These are phyloP conservation scores for Pelmatolapia mariae DNA, from an alignment of 2,113 vertebrate genomes.

Conservation along the genomic window DNA sequence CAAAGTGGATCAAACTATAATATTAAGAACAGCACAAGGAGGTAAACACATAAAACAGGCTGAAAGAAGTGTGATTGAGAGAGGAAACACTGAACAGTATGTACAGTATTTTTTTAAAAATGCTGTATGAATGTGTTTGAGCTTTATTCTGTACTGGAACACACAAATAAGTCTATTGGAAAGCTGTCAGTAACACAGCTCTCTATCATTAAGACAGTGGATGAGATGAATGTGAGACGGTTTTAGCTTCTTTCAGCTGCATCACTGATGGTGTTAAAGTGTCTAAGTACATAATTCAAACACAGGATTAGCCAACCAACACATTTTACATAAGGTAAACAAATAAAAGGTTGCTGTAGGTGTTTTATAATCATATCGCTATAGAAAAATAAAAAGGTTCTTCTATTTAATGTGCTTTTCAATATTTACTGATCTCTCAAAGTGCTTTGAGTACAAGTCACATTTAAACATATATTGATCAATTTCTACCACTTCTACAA, in stretches of 20 bases:
- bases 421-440: background rate
- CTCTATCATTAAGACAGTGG: accelerated
- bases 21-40: background rate
- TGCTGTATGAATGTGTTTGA: background rate
- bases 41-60: accelerated
- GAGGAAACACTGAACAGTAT: background rate
- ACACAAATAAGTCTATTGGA: background rate
- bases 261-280: background rate
- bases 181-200: background rate
- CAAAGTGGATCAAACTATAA: background rate
- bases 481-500: background rate
- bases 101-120: background rate
- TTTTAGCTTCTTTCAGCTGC: background rate
- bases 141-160: background rate
- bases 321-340: background rate
- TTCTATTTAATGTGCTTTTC: background rate
- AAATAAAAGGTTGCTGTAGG: background rate
- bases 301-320: background rate
- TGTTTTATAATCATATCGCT: background rate
- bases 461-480: background rate
- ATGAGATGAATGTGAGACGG: background rate
- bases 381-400: background rate
- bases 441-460: background rate
- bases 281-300: background rate
- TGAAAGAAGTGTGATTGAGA: background rate